A percentile compares a stretch with the other conserved stretches of the same genome.
Conservation (phyloP, 2,888 invertebrate genomes). For the Drosophila dives region DNA sequence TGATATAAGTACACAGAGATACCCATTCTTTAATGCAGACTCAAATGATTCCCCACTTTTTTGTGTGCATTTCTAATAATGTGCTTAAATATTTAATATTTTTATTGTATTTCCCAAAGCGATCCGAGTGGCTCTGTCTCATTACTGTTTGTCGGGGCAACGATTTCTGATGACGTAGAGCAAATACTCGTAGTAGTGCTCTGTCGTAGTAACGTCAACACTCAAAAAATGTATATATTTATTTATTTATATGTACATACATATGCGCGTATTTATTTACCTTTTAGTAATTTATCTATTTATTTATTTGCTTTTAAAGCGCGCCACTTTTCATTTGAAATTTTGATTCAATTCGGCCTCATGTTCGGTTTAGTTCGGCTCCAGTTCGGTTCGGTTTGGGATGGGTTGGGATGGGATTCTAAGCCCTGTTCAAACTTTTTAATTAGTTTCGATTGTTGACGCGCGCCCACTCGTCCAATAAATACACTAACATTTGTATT, state of each 20-base stretch:
- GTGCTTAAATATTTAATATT: conserved; percentile 78
- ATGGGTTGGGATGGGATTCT: conserved; percentile 25
- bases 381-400: conserved; percentile 16
- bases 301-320: conserved; percentile 78
- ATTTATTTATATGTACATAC: conserved; percentile 30
- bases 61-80: conserved; percentile 77
- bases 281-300: conserved; percentile 81
- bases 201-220: conserved; percentile 55
- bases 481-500: conserved; percentile 46
- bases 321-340: conserved; percentile 64
- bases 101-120: conserved; percentile 72
- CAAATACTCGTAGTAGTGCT: conserved; percentile 54
- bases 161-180: conserved; percentile 60
- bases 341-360: conserved; percentile 8
- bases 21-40: conserved; percentile 42
- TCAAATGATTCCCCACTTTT: conserved; percentile 22
- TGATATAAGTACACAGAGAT: conserved; percentile 31
- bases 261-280: conserved; percentile 70
- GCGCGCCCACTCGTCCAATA: conserved; percentile 45
- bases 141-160: conserved; percentile 66
- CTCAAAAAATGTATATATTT: conserved; percentile 53
- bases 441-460: conserved; percentile 68
- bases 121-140: conserved; percentile 55
- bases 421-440: conserved; percentile 64
- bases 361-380: conserved; percentile 22